Evolutionary conservation across 1,140 invertebrate genomes (phyloP), one percentile per base, ranked within the genome.

Genomic region (Zaprionus nigranus): DNA sequence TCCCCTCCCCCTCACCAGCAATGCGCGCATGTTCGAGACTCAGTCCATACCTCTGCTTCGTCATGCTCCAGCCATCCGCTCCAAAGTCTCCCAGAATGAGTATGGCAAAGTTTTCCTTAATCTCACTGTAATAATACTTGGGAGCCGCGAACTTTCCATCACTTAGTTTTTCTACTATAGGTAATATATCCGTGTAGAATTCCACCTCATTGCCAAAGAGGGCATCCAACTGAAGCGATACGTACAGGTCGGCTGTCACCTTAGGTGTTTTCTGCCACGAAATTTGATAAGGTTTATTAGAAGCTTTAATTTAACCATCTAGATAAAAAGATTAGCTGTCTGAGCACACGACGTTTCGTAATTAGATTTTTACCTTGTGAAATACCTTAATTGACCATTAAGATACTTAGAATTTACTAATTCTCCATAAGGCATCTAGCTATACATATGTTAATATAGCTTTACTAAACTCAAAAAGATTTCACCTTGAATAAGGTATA

Each of bases 201-300:
- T 62, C 20, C 9, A 92, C 77, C 53, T 92, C 92, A 28, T 92
- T 92, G 34, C 17, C 67, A 17, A 92, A 92, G 0, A 92, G 68
- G 1, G 58, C 36, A 6, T 60, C 58, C 17, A 92, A 92, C 43
- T 84, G 78, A 3, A 92, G 5, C 6, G 54, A 1, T 0, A 81
- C 77, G 34, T 76, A 92, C 0, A 71, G 1, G 0, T 79, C 71
- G 11, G 73, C 60, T 1, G 84, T 67, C 11, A 92, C 15, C 5
- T 43, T 12, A 2, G 91, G 90, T 0, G 92, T 92, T 90, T 82
- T 91, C 92, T 92, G 62, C 26, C 13, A 30, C 24, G 26, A n/a
- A 56, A 56, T 28, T 43, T 11, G 34, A 30, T 40, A 40, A 61
- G n/a, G 20, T 22, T 61, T 15, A 17, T 36, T 56, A 17, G 11